phyloP scores from a whole-genome alignment of 2,888 invertebrate genomes.

The Synergus itoensis region DNA sequence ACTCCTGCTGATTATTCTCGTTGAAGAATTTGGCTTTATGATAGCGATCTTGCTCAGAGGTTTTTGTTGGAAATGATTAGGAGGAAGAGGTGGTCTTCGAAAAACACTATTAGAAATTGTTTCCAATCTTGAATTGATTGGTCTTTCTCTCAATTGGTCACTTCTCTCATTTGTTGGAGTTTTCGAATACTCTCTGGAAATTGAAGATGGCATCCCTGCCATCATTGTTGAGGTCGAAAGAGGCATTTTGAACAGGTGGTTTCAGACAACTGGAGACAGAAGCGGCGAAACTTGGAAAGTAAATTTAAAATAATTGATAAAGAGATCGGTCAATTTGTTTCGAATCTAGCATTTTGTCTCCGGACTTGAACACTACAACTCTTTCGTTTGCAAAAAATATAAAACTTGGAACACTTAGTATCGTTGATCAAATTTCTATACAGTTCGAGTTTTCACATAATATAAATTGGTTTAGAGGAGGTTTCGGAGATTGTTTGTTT shows the following conservation, averaged over 20 bases:
- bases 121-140: slow-evolving; percentile 33
- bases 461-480: neutral
- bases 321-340: neutral
- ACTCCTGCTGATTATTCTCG: slow-evolving; percentile 57
- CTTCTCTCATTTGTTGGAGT: neutral
- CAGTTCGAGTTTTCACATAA: neutral
- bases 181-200: slow-evolving; percentile 4
- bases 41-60: slow-evolving; percentile 58
- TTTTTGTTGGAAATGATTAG: slow-evolving; percentile 57
- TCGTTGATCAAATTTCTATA: neutral
- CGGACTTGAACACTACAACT: neutral
- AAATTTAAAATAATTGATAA: too few species aligned
- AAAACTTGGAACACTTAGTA: neutral
- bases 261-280: neutral
- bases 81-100: slow-evolving; percentile 59
- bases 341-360: neutral
- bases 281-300: too few species aligned
- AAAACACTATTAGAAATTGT: slow-evolving; percentile 38
- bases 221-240: slow-evolving; percentile 63
- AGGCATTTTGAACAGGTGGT: slow-evolving; percentile 60
- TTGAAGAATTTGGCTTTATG: slow-evolving; percentile 54
- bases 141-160: neutral
- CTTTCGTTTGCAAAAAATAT: neutral
- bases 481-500: slow-evolving; percentile 43
- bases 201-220: slow-evolving; percentile 50